Conservation (phyloP, 2,797 vertebrate species). For the Bothrops alternatus region DNA sequence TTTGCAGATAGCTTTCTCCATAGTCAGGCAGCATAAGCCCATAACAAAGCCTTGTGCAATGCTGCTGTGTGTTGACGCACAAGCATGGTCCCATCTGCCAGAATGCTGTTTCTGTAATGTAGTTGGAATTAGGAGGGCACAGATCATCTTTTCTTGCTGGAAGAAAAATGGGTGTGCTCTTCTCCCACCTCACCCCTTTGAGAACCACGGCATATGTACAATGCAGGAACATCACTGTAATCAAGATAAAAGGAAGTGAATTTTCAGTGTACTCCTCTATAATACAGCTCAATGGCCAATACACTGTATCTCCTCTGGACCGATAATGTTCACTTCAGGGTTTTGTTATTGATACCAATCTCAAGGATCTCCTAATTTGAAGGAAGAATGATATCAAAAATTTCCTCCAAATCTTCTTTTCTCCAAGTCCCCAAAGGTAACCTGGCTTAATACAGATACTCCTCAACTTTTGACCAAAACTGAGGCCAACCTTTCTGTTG, state of each 20-base stretch:
- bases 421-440: conserved; percentile 1
- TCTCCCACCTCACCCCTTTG: no score
- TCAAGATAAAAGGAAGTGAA: not conserved
- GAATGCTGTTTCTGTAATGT: not conserved
- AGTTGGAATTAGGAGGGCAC: not conserved
- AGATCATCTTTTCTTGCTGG: not conserved
- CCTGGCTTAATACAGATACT: not conserved
- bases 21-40: not conserved
- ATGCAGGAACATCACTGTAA: not conserved
- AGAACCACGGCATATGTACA: not conserved
- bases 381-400: not conserved
- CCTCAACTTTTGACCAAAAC: not conserved
- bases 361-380: not conserved
- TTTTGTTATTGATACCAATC: not conserved
- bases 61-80: not conserved
- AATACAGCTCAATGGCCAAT: conserved; percentile 1
- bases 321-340: conserved; percentile 7
- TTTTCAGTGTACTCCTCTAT: not conserved
- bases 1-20: not conserved
- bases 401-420: not conserved
- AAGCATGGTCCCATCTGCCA: not conserved
- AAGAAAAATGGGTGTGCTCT: not conserved
- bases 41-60: not conserved
- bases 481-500: not conserved
- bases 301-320: not conserved